Conservation (phyloP, 1,140 invertebrate species). For the Pinna nobilis region DNA sequence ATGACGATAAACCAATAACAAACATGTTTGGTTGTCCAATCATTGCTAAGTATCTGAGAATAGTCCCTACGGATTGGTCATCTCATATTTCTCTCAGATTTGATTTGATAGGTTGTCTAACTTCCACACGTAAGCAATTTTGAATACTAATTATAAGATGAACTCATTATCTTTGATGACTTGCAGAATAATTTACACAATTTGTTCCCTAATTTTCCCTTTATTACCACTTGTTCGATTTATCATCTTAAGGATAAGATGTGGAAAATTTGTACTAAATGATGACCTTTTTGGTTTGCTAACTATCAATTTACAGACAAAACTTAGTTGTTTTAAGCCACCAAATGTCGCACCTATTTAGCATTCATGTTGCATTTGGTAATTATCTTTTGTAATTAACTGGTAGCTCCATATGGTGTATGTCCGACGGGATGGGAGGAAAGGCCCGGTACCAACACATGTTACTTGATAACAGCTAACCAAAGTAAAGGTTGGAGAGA, state of each 20-base stretch:
- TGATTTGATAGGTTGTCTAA: slow-evolving; percentile 54
- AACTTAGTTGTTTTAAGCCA: too few species aligned
- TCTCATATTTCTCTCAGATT: slow-evolving; percentile 50
- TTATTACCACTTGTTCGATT: too few species aligned
- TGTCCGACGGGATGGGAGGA: slow-evolving; percentile 53
- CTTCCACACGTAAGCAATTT: slow-evolving; percentile 27
- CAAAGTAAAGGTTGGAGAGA: slow-evolving; percentile 41
- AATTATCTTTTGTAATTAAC: background rate
- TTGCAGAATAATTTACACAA: too few species aligned
- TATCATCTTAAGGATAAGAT: too few species aligned
- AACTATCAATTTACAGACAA: too few species aligned
- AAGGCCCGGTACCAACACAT: slow-evolving; percentile 45
- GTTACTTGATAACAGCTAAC: slow-evolving; percentile 51
- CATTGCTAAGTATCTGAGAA: slow-evolving; percentile 52
- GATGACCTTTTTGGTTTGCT: too few species aligned
- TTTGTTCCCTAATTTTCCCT: too few species aligned
- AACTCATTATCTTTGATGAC: too few species aligned
- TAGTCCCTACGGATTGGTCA: slow-evolving; percentile 48
- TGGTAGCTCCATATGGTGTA: slow-evolving; percentile 36
- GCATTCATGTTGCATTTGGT: background rate
- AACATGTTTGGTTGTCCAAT: slow-evolving; percentile 53
- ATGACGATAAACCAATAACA: slow-evolving; percentile 46
- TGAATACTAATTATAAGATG: background rate
- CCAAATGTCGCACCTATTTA: background rate
- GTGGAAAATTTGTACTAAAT: too few species aligned